A percentile compares a stretch with the other conserved stretches of the same genome.
Evolutionary conservation across 2,888 invertebrate species (phyloP).

Genomic region (Nymphalis c-album): DNA sequence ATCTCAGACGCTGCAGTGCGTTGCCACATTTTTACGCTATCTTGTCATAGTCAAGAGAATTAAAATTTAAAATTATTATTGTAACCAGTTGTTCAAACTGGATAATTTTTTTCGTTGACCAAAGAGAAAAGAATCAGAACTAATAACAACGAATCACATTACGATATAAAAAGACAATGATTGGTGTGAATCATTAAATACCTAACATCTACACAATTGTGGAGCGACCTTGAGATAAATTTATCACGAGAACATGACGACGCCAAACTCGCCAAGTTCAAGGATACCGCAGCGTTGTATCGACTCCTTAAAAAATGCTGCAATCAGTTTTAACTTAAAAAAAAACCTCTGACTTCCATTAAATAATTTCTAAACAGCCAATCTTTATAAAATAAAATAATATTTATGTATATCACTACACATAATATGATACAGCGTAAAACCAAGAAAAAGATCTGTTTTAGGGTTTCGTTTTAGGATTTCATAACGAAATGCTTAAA

Average conservation of each 20-base stretch:
- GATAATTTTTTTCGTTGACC: neutral
- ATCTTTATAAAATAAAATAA: neutral
- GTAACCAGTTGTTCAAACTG: neutral
- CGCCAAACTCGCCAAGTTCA: constrained; percentile 37
- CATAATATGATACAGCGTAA: no score
- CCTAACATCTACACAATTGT: constrained; percentile 12
- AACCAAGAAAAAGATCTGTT: no score
- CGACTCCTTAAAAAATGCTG: constrained; percentile 12
- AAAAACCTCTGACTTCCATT: neutral
- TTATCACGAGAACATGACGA: constrained; percentile 32
- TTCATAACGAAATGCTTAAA: neutral
- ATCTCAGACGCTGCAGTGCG: constrained; percentile 26
- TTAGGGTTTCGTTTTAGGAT: neutral
- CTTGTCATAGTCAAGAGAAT: constrained; percentile 3
- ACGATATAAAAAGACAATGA: constrained; percentile 5
- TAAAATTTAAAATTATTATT: neutral
- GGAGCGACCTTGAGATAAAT: constrained; percentile 30
- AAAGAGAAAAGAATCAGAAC: neutral
- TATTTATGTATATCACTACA: no score
- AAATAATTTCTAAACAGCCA: neutral
- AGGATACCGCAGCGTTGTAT: constrained; percentile 27
- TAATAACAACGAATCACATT: neutral
- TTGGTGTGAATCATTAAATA: constrained; percentile 16
- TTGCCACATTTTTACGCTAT: constrained; percentile 30
- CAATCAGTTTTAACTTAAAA: neutral